phyloP scores from a whole-genome alignment of 2,888 invertebrate species.

The Strigamia transsilvanica region DNA sequence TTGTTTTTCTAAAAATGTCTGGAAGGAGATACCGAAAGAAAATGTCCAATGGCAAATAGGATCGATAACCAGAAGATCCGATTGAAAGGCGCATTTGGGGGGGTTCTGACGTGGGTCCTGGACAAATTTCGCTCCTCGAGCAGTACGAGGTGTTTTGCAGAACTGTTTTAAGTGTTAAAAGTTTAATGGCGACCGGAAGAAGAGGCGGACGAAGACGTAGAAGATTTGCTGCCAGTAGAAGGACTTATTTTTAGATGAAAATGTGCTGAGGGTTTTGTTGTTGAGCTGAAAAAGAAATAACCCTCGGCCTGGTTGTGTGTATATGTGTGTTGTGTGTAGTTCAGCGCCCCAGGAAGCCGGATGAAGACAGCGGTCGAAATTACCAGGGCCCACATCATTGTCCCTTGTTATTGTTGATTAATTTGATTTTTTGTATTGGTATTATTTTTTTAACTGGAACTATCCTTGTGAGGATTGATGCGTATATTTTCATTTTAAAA shows the following conservation, averaged over 20 bases:
- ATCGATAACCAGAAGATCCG: not conserved
- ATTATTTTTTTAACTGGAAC: not conserved
- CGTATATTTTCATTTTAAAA: not conserved
- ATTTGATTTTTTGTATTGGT: not conserved
- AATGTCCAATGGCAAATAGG: not conserved
- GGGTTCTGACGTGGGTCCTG: slow-evolving; percentile 20
- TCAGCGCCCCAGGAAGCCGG: not conserved
- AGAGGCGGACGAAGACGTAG: not conserved
- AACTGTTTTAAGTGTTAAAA: not conserved
- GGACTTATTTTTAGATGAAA: too few relatives aligned
- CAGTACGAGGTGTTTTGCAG: not conserved
- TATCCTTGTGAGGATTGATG: not conserved
- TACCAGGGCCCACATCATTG: slow-evolving; percentile 15
- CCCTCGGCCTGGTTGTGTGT: too few relatives aligned
- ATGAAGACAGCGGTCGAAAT: not conserved
- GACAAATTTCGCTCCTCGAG: not conserved
- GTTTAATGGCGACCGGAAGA: not conserved
- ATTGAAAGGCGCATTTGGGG: too few relatives aligned
- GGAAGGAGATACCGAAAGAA: not conserved
- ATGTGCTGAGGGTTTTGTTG: too few relatives aligned
- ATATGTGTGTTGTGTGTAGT: too few relatives aligned
- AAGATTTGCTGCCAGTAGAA: not conserved
- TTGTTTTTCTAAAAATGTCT: too few relatives aligned
- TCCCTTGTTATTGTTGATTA: not conserved
- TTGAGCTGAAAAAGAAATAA: too few relatives aligned